Evolutionary conservation across 2,113 vertebrate species (phyloP), one percentile per base, ranked within the genome.

Genomic region (Scomber colias): DNA sequence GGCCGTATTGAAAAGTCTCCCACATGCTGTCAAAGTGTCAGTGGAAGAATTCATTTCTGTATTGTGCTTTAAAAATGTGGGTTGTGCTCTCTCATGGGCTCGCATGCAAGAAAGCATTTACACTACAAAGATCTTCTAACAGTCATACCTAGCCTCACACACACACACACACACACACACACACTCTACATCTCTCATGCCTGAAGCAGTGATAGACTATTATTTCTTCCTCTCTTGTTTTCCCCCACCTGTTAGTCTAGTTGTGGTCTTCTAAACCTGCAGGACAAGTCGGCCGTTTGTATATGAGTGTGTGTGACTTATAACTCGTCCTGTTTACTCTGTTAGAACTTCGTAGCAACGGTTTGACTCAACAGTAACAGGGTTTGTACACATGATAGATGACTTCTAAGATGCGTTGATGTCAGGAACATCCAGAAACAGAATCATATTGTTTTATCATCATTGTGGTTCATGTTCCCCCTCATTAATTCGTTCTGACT

Each of bases 81-180:
- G 53, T 19, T 19, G 11, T 62, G 66, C 4, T 48, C 3, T 31
- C 12, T 59, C 14, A 14, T 19, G 2, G 8, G 67, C 31, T 61
- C 75, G 69, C 79, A 24, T 89, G 84, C 75, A 35, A 75, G 51
- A 15, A 5, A n/a, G n/a, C 49, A 40, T 55, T 88, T 78, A 69
- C 16, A 15, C n/a, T 13, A n/a, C n/a, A 56, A 46, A 79, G 50
- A 48, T 44, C n/a, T 46, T 61, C 10, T 77, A 17, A 57, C 0
- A 1, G 51, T 35, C 11, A 62, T 63, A 75, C 35, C 12, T 60
- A 27, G 50, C 35, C 30, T 72, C 2, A 17, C 16, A 44, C 30
- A 30, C 3, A 30, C 19, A 71, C 27, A 31, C 49, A 27, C n/a
- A 44, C 31, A 35, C 24, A 59, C 46, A 59, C 27, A 21, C 49